Base-by-base conservation (phyloP, 2,797 vertebrate genomes). In the Platyrinchus mystaceus region DNA sequence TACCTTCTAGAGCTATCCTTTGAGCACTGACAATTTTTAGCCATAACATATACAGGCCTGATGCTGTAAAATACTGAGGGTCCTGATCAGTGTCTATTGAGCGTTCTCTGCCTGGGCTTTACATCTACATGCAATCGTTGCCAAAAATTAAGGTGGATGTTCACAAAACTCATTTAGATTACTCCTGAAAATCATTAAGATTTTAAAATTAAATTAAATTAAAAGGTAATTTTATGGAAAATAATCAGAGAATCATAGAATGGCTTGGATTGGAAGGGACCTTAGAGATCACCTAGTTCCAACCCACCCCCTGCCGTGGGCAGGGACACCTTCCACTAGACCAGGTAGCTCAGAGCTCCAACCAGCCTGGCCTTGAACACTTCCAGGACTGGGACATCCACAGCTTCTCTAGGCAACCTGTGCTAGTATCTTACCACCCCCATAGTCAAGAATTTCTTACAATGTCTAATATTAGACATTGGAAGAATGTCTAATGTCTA, bases 181-280 rank as follows among this genome's bases (percentile, higher is more conserved):
- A 84, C 69, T 95, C 94, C 62, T 89, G 85, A 94, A 96, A 96
- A 92, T 83, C 59, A 74, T 92, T 94, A 95, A 89, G 82, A 63
- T 73, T 52, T 52, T 52, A 52, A 30, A 52, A 52, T 52, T 52
- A 52, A 52, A 28, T 50, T 50, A 50, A 50, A 52, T 30, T 86
- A 92, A 89, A 96, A 84, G 17, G 21, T 19, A 90, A 91, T 84
- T 85, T 94, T 75, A n/a, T 67, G 89, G 81, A 95, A 97, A 96
- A 95, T 75, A 73, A 84, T 47, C 27, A 53, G 16, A 24, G 2
- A 52, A 53, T 47, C 19, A 67, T 28, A 78, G 44, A 73, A 84
- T n/a, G 39, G 16, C 59, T 55, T 53, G 32, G 19, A 22, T 43
- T 73, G 41, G 39, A 71, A 90, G 12, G 22, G 19, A 59, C 19